phyloP scores from a whole-genome alignment of 2,113 vertebrate genomes.

The Ptilonorhynchus violaceus region DNA sequence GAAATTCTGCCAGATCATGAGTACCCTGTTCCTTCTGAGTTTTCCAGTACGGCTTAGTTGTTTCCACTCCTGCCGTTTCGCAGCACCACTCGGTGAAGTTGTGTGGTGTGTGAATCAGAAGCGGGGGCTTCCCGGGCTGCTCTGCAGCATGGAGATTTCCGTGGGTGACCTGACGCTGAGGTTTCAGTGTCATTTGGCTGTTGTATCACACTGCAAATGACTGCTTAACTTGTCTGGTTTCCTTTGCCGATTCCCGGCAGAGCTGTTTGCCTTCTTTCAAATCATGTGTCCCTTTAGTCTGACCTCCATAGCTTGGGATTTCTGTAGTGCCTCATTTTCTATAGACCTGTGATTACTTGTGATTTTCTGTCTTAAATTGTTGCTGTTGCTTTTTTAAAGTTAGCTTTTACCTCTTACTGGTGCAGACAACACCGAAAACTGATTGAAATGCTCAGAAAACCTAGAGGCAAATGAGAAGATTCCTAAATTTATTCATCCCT shows the following conservation, averaged over 20 bases:
- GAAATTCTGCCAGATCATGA: not conserved
- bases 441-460: not conserved
- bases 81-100: fast-evolving
- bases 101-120: not conserved
- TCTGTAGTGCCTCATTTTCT: not conserved
- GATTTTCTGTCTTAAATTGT: not conserved
- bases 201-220: not conserved
- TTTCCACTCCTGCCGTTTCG: not conserved
- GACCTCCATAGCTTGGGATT: not conserved
- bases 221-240: not conserved
- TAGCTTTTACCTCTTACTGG: not conserved
- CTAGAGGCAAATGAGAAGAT: not conserved
- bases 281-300: not conserved
- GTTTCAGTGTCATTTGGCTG: not conserved
- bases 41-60: not conserved
- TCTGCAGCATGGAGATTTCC: not conserved
- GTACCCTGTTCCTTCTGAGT: not conserved
- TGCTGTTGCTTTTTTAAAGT: not conserved
- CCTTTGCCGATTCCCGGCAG: not conserved
- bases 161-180: not conserved
- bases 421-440: not conserved
- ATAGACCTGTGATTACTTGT: not conserved
- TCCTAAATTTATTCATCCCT: not conserved
- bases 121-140: fast-evolving
- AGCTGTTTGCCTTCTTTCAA: not conserved